Percentiles rank a stretch among this genome's conserved stretches.
Evolutionary conservation across 1,140 invertebrate genomes (phyloP).

Genomic region (Brachionus rotundiformis): DNA sequence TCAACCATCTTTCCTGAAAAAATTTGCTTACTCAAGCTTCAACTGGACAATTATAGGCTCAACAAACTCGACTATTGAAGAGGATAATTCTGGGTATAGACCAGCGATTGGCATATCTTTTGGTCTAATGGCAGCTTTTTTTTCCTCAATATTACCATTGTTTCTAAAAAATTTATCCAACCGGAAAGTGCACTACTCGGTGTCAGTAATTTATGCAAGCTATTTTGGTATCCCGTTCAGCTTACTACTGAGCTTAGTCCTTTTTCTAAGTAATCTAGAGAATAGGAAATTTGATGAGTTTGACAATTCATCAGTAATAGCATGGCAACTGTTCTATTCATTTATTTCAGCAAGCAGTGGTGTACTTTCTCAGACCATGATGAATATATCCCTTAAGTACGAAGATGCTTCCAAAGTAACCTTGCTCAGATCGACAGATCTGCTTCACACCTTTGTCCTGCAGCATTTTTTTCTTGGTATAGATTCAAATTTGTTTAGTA

Average conservation of each 20-base stretch:
- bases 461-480: constrained; percentile 42
- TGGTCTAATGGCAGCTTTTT: constrained; percentile 4
- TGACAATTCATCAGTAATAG: neutral
- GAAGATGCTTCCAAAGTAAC: constrained; percentile 41
- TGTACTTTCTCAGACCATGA: constrained; percentile 34
- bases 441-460: constrained; percentile 26
- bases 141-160: constrained; percentile 11
- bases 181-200: constrained; percentile 44
- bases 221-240: constrained; percentile 39
- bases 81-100: neutral
- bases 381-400: constrained; percentile 43
- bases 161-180: constrained; percentile 47
- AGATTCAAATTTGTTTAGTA: constrained; percentile 39
- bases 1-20: constrained; percentile 25
- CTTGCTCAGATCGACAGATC: constrained; percentile 21
- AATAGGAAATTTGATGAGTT: neutral
- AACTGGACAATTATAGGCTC: neutral
- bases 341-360: constrained; percentile 21
- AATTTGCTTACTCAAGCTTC: neutral
- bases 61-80: constrained; percentile 1
- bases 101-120: neutral
- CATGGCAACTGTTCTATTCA: constrained; percentile 26
- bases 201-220: constrained; percentile 33
- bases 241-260: neutral
- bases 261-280: constrained; percentile 6